Percentiles rank a stretch among this genome's conserved stretches.
Evolutionary conservation across 37 sponge, comb jelly and placozoan genomes (phyloP).

Genomic region (Diacarnus erythraeanus): DNA sequence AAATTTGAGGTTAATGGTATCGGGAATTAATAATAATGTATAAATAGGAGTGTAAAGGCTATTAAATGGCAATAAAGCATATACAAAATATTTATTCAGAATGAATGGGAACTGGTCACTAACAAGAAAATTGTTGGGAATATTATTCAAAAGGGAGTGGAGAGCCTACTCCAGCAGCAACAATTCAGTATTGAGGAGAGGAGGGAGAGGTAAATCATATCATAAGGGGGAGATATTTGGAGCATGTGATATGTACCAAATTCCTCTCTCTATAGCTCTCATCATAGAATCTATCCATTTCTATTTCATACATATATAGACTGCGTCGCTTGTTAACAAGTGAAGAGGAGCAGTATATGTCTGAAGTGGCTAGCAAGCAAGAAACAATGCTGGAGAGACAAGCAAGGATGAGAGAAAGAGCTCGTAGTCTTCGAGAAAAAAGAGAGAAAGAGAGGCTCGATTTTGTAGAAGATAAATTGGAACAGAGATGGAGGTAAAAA

Average conservation of each 20-base stretch:
- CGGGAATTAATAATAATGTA: too few species aligned
- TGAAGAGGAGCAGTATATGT: slow-evolving; percentile 88
- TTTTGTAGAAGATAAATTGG: slow-evolving; percentile 90
- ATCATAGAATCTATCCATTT: too few species aligned
- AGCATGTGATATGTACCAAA: too few species aligned
- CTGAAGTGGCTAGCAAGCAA: slow-evolving; percentile 69
- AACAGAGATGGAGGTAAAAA: slow-evolving; percentile 86
- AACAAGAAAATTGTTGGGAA: slow-evolving; percentile 92
- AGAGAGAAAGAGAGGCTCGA: slow-evolving; percentile 87
- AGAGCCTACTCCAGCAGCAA: slow-evolving; percentile 67
- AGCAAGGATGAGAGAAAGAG: slow-evolving; percentile 94
- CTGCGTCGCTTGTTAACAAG: slow-evolving; percentile 67
- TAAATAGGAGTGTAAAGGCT: too few species aligned
- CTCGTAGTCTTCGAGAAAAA: slow-evolving; percentile 73
- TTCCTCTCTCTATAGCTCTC: too few species aligned
- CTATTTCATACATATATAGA: slow-evolving; percentile 28
- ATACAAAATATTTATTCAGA: slow-evolving; percentile 54
- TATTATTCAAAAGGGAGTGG: slow-evolving; percentile 85
- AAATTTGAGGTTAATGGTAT: too few species aligned
- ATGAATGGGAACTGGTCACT: slow-evolving; percentile 89
- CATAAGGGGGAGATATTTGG: not conserved
- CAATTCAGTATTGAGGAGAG: slow-evolving; percentile 83
- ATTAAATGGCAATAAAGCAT: too few species aligned
- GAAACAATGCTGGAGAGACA: slow-evolving; percentile 92
- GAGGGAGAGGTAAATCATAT: slow-evolving; percentile 74